Evolutionary conservation across 2,888 invertebrate genomes (phyloP), one percentile per base, ranked within the genome.

Genomic region (Bembecia ichneumoniformis): DNA sequence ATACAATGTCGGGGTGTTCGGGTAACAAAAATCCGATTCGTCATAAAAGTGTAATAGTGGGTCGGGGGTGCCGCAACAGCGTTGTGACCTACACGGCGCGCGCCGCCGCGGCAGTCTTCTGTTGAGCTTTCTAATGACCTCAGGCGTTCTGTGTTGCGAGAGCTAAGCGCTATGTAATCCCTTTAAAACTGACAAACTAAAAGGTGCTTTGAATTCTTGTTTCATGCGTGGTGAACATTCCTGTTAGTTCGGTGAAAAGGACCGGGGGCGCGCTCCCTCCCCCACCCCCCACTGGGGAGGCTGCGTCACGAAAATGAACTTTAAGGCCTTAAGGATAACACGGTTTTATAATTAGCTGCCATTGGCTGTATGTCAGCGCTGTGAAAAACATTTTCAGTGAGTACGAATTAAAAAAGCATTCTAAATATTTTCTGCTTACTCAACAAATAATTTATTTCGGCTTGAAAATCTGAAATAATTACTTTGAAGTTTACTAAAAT

Each of bases 41-140:
- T 87, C 86, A 87, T 87, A 87, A 87, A 87, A 87, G 80, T 84
- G 82, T 84, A 84, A 83, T 84, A 84, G 86, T 82, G 46, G 34
- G 46, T 46, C 79, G 84, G 81, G 77, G 77, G 73, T 75, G 81
- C 82, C 83, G 83, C 83, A 84, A 79, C 80, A 34, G 11, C 46
- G 46, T 28, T 28, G 50, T 82, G 74, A 48, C 55, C 52, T 57
- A 73, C 75, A 77, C 77, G 79, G 83, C 84, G 82, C 82, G 82
- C 68, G 70, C 69, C 68, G 82, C 78, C 80, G 81, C 86, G 86
- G 82, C 87, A 87, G 87, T 87, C 83, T 81, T 80, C 77, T 69
- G 75, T 74, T 68, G 80, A 77, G 81, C 83, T 77, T 82, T 82
- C 84, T 86, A 86, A 87, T 87, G 84, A 87, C 86, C 83, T 75